Evolutionary conservation across 2,113 vertebrate genomes (phyloP), one percentile per base, ranked within the genome.

Genomic region (Upupa epops): DNA sequence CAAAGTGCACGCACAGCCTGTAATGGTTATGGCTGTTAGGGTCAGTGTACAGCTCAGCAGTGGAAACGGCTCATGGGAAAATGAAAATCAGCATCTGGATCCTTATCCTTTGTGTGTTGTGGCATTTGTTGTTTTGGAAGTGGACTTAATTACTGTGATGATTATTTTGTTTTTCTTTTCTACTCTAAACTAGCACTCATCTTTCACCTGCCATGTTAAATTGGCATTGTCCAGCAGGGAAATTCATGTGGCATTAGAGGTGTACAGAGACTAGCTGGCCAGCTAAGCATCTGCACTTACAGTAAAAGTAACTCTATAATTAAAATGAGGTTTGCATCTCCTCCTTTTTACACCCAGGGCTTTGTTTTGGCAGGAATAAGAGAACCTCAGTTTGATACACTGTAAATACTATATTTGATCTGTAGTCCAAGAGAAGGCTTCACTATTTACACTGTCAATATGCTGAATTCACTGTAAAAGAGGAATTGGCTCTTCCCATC

Each of bases 401-500:
- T 63, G 29, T 49, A 49, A 49, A 17, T 61, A n/a, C 12, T 42
- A 5, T 36, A 20, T 5, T 14, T 45, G 32, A 25, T 84, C 36
- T 37, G 48, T 66, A 14, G 34, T 59, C 28, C 16, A 40, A 22
- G 77, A 46, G 54, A 48, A 81, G 28, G 3, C 21, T 56, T 84
- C 5, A 0, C 11, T 56, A 1, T 59, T 73, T 32, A 7, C 5
- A 3, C 12, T 72, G 61, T 29, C 37, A 37, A 3, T 42, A 22
- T 61, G 8, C 13, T 69, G 11, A 76, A 70, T 61, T 85, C 11
- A 28, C 34, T 22, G 20, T 28, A 8, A 36, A 29, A 32, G 19
- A 37, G 19, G n/a, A 72, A 11, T 1, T 79, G 54, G 2, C 24
- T 76, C 8, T 8, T 26, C 3, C 10, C 0, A 0, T 2, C 1